phyloP scores from a whole-genome alignment of 2,797 vertebrate species.

The Muraenolepis orangiensis region DNA sequence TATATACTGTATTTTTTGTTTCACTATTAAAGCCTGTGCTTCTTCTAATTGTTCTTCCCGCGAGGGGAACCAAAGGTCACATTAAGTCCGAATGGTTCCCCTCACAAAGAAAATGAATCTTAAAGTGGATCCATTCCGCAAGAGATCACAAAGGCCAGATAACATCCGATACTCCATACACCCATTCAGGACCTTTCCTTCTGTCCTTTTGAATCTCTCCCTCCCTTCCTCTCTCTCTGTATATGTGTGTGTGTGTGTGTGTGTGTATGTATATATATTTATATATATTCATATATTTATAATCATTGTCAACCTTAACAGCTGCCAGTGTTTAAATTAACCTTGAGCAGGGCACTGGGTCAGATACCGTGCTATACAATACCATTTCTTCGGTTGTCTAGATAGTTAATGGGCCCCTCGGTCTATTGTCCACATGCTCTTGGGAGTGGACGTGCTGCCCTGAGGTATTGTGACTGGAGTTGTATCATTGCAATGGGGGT shows the following conservation, averaged over 20 bases:
- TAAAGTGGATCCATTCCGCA: background rate
- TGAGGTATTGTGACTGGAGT: background rate
- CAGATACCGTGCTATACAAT: constrained; percentile 7
- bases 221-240: background rate
- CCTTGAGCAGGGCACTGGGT: constrained; percentile 8
- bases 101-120: background rate
- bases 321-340: constrained; percentile 3
- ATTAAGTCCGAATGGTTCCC: background rate
- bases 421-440: too few relatives aligned
- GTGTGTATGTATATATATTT: background rate
- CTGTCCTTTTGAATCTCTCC: constrained; percentile 9
- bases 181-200: constrained; percentile 5
- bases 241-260: constrained; percentile 10
- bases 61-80: background rate
- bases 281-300: background rate
- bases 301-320: constrained; percentile 9
- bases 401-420: too few relatives aligned
- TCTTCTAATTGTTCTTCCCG: too few relatives aligned
- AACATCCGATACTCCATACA: background rate
- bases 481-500: too few relatives aligned
- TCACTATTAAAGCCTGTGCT: background rate
- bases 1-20: background rate
- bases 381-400: background rate
- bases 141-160: background rate
- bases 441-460: too few relatives aligned